Percentiles rank a stretch among this genome's conserved stretches.
These are phyloP conservation scores for Dasysyrphus albostriatus DNA, from an alignment of 2,888 invertebrate genomes.

Conservation along the genomic window DNA sequence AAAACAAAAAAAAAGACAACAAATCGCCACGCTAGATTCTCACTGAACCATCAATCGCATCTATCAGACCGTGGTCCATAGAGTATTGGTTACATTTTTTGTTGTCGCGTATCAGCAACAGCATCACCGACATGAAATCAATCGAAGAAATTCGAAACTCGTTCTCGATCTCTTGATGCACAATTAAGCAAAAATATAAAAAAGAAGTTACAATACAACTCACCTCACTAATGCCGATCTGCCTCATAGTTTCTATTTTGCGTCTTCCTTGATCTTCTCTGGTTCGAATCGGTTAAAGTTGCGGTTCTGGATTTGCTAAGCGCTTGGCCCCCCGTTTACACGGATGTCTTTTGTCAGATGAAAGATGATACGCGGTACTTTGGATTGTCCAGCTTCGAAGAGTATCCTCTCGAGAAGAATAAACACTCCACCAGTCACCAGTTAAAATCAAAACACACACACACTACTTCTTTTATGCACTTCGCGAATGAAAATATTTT, in stretches of 20 bases:
- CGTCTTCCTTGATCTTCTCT: constrained; percentile 48
- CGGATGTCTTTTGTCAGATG: constrained; percentile 53
- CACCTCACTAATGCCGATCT: constrained; percentile 72
- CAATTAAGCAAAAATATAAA: constrained; percentile 43
- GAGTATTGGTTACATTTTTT: constrained; percentile 45
- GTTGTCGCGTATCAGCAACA: background rate
- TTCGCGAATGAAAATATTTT: constrained; percentile 68
- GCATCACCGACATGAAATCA: constrained; percentile 23
- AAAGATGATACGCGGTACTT: constrained; percentile 9
- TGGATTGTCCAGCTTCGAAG: constrained; percentile 11
- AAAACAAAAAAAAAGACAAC: background rate
- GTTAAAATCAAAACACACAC: constrained; percentile 21
- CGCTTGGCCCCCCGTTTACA: constrained; percentile 4
- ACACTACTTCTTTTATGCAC: constrained; percentile 37
- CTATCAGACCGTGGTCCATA: constrained; percentile 1
- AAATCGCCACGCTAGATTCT: constrained; percentile 15
- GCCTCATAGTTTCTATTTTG: constrained; percentile 70
- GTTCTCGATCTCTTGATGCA: constrained; percentile 50
- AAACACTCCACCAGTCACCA: constrained; percentile 7
- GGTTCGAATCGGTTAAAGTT: constrained; percentile 25
- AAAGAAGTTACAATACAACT: constrained; percentile 36
- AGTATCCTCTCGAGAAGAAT: constrained; percentile 42
- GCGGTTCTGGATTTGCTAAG: constrained; percentile 16
- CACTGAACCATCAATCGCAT: constrained; percentile 23
- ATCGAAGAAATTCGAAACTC: constrained; percentile 65